Evolutionary conservation across 2,113 vertebrate genomes (phyloP).

Genomic region (Parus major): DNA sequence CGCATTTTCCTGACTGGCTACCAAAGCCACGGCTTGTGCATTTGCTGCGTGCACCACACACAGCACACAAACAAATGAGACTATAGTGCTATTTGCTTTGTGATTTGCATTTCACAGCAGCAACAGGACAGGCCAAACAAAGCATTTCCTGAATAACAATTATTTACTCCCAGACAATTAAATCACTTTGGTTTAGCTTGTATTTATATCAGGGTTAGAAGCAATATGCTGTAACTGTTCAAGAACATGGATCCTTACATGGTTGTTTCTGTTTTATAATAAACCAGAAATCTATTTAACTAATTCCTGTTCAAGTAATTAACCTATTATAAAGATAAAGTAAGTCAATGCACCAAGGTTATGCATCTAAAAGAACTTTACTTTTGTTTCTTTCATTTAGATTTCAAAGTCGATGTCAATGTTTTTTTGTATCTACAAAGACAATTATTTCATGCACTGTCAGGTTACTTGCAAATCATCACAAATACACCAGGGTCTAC

Average conservation of each 20-base stretch:
- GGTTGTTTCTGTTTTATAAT: neutral
- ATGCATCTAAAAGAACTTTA: neutral
- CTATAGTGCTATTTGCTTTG: neutral
- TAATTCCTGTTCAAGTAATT: conserved; percentile 59
- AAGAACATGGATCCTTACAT: neutral
- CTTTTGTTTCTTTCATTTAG: conserved; percentile 51
- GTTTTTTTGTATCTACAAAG: conserved; percentile 9
- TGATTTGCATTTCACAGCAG: neutral
- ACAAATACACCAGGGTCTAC: conserved; percentile 40
- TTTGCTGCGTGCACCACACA: neutral
- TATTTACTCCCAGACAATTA: neutral
- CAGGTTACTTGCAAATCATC: conserved; percentile 50
- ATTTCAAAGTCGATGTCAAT: conserved; percentile 62
- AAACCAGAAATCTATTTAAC: conserved; percentile 38
- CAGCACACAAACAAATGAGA: neutral
- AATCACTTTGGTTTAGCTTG: neutral
- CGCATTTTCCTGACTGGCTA: neutral
- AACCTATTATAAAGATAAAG: conserved; percentile 52
- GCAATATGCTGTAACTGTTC: neutral
- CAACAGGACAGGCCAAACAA: neutral
- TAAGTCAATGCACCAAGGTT: conserved; percentile 16
- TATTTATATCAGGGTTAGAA: neutral
- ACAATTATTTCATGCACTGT: conserved; percentile 30
- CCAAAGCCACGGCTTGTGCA: neutral
- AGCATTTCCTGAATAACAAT: neutral